Base-by-base conservation (phyloP, 2,888 invertebrate species). In the Hydriomena furcata region DNA sequence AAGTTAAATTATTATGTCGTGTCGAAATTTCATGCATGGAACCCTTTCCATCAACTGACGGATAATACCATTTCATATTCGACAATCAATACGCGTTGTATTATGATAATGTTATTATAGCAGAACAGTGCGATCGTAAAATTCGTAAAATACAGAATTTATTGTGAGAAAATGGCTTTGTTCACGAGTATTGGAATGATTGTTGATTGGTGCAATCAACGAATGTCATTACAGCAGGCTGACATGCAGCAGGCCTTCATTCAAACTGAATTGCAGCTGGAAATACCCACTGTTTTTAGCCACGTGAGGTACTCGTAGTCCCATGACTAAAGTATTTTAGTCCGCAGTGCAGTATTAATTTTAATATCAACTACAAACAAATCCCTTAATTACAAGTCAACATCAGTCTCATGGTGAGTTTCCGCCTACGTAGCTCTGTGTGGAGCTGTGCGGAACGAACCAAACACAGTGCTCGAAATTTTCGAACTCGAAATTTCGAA, bases 1-100 rank as follows among this genome's bases (percentile, higher is more conserved):
- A 28, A 63, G 62, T 54, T 52, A 55, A 63, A 58, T 61, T 60
- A 53, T 57, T 47, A 55, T 51, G 55, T 42, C 55, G 46, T 62
- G 59, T 52, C 56, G 50, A 63, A 61, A 66, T 63, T 62, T 62
- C 57, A 61, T 55, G 55, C 60, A 48, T 63, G 31, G 50, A 61
- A 58, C 62, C 55, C 59, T 63, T 61, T 38, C 42, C 35, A 47
- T 34, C 10, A 30, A 31, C 30, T 40, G 17, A 32, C 25, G 13
- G n/a, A 10, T 34, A 25, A 32, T 34, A 30, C 32, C 44, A 40
- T 50, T 45, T 45, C n/a, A 34, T 46, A 47, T 46, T 32, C 32
- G 11, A 28, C 37, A 42, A 37, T 46, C 45, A 42, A 46, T 38
- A 49, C 31, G 8, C 42, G 32, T 37, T 40, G 41, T 12, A 46